A percentile compares a stretch with the other conserved stretches of the same genome.
phyloP scores from a whole-genome alignment of 2,888 invertebrate species.

The Amphiduros pacificus region DNA sequence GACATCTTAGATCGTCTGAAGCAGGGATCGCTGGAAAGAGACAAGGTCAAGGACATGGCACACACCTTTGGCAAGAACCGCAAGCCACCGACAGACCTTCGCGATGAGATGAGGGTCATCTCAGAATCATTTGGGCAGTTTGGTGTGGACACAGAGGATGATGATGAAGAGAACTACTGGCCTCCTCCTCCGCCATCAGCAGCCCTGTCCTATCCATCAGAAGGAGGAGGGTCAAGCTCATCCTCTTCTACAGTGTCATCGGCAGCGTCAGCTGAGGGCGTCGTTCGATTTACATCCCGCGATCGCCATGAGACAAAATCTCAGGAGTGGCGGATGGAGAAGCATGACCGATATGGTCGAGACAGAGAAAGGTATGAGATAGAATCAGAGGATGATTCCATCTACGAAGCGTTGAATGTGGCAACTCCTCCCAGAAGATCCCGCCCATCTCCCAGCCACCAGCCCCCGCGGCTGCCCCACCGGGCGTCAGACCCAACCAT shows the following conservation, averaged over 20 bases:
- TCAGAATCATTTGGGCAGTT: background rate
- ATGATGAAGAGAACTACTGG: background rate
- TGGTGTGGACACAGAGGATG: background rate
- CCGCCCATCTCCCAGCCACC: no score
- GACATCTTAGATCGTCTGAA: conserved; percentile 13
- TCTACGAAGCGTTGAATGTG: background rate
- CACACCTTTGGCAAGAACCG: conserved; percentile 4
- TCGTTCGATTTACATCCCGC: background rate
- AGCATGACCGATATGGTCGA: no score
- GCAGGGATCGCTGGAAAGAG: conserved; percentile 10
- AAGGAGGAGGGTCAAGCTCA: no score
- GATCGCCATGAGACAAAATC: background rate
- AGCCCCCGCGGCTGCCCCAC: background rate
- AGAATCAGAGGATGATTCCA: background rate
- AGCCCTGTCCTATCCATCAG: background rate
- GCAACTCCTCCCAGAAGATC: no score
- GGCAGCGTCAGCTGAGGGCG: no score
- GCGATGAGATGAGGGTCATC: background rate
- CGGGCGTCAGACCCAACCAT: background rate
- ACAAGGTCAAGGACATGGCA: conserved; percentile 20
- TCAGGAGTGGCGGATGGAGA: no score
- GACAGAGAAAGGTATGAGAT: no score
- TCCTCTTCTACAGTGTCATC: no score
- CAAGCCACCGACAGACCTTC: no score
- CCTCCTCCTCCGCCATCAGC: background rate